phyloP scores from a whole-genome alignment of 2,797 vertebrate species.

The Nyctibius grandis region DNA sequence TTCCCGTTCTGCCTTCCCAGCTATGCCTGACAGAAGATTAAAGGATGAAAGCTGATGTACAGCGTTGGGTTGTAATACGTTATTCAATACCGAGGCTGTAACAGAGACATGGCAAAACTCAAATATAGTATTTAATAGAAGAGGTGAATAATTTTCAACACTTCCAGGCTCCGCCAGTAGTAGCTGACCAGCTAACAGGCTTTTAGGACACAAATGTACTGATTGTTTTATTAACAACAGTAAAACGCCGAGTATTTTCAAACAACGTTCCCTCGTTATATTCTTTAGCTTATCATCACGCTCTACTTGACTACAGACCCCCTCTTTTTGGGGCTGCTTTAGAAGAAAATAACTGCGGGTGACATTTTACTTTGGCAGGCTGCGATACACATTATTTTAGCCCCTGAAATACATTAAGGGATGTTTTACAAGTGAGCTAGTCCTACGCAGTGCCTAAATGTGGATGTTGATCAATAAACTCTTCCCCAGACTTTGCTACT shows the following conservation, averaged over 20 bases:
- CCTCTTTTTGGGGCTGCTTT: neutral
- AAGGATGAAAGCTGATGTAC: neutral
- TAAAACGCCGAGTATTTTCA: neutral
- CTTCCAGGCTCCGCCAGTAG: neutral
- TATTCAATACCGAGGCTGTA: neutral
- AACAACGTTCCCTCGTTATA: fast-evolving
- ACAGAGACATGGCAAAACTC: neutral
- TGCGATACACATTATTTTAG: neutral
- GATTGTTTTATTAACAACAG: neutral
- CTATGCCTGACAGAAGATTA: neutral
- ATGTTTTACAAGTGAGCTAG: fast-evolving
- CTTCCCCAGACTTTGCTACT: neutral
- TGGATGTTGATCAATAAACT: neutral
- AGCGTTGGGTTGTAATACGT: fast-evolving
- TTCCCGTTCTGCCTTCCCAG: neutral
- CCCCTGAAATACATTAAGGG: neutral
- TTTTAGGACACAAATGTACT: neutral
- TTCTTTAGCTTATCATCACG: fast-evolving
- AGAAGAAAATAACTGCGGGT: neutral
- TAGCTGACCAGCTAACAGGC: neutral
- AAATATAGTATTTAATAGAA: neutral
- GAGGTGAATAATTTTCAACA: neutral
- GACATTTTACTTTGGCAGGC: neutral
- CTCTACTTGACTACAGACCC: neutral
- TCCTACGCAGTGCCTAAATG: neutral